These are phyloP conservation scores for Galaxea fascicularis DNA, from an alignment of 92 coral and sea anemone species.

Conservation along the genomic window DNA sequence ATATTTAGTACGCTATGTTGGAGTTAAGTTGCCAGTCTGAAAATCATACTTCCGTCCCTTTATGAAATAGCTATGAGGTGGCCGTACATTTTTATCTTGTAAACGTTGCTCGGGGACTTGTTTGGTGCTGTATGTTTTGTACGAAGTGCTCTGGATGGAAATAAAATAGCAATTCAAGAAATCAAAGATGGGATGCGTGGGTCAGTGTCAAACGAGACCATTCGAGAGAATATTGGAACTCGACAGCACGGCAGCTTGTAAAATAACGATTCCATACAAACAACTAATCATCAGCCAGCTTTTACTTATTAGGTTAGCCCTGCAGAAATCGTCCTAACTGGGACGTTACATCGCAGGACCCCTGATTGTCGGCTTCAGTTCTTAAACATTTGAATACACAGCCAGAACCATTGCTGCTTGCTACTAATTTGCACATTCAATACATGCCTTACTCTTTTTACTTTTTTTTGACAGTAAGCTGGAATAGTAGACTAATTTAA, in stretches of 20 bases:
- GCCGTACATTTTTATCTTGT: not conserved
- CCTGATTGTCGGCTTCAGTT: not conserved
- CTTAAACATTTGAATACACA: not conserved
- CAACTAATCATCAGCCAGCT: slow-evolving; percentile 41
- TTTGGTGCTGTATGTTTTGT: not conserved
- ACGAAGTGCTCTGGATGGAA: not conserved
- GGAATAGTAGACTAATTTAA: not conserved
- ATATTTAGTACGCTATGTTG: not conserved
- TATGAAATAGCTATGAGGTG: not conserved
- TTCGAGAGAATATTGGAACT: slow-evolving; percentile 2
- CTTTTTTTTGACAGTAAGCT: too few relatives aligned
- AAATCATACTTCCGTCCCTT: not conserved
- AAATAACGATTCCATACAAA: slow-evolving; percentile 44
- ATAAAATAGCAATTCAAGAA: not conserved
- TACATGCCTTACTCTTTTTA: not conserved
- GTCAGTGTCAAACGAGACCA: not conserved
- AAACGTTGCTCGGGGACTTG: not conserved
- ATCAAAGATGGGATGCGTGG: not conserved
- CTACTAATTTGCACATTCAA: slow-evolving; percentile 1
- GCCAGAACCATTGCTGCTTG: not conserved
- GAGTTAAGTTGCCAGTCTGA: slow-evolving; percentile 4
- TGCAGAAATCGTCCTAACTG: not conserved
- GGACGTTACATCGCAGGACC: slow-evolving; percentile 8
- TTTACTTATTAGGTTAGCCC: not conserved
- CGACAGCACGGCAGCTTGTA: not conserved